Conservation (phyloP, 2,888 invertebrate species). For the Germaria angustata region DNA sequence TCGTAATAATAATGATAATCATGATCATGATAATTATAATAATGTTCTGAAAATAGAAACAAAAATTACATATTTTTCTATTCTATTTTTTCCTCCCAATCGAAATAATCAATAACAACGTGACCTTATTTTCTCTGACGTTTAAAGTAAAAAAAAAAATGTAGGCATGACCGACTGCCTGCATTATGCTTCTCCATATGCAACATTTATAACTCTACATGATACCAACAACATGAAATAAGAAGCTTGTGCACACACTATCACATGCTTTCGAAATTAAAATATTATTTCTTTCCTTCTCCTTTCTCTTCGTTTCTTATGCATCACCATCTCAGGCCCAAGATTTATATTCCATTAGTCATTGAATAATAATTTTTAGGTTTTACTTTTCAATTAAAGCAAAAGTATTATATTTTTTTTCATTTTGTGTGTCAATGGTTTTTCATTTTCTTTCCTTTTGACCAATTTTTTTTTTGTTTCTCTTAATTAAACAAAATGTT, state of each 20-base stretch:
- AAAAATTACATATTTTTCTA: not conserved
- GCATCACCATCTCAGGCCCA: not conserved
- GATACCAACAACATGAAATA: not conserved
- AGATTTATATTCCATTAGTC: constrained; percentile 12
- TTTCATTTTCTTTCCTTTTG: not conserved
- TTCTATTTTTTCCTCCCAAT: not conserved
- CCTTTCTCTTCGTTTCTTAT: not conserved
- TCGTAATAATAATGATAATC: not conserved
- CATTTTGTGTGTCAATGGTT: constrained; percentile 7
- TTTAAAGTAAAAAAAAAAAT: constrained; percentile 10
- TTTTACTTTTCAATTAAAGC: constrained; percentile 60
- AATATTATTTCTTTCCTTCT: not conserved
- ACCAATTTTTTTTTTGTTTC: not conserved
- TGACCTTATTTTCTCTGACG: constrained; percentile 42
- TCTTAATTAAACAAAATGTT: not conserved
- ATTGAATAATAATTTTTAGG: constrained; percentile 37
- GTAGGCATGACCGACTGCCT: not conserved
- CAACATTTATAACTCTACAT: not conserved
- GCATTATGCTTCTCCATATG: not conserved
- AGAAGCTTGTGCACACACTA: not conserved
- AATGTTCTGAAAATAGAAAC: not conserved
- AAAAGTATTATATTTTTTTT: constrained; percentile 22
- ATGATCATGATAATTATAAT: not conserved
- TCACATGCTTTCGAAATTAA: constrained; percentile 30
- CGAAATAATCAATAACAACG: constrained; percentile 18